Base-by-base conservation (phyloP, 1,140 invertebrate species). In the Pseudoatta argentina region DNA sequence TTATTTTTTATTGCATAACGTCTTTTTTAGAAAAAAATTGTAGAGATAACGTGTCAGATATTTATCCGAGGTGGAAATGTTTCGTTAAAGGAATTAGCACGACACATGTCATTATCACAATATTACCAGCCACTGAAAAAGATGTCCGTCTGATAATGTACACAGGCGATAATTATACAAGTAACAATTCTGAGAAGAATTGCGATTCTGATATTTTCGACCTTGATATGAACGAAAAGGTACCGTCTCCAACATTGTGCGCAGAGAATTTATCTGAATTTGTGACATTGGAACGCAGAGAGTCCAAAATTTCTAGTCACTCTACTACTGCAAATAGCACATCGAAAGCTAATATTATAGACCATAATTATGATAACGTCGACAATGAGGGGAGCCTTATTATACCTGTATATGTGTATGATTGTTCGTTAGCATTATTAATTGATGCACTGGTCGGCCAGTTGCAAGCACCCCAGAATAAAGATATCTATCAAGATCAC, bases 361-460 rank as follows among this genome's bases (percentile, higher is more conserved):
- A 90, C 48, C 64, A 57, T 83, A 89, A 91, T 76, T 72, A 30
- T 75, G 87, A 79, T 76, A 61, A 79, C 79, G 59, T 76, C n/a
- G 83, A 90, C 81, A 85, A 90, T 24, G 94, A 94, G 24, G 90
- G 91, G 0, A 91, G 91, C 24, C 87, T 95, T 27, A 93, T 95
- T 85, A 93, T 98, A 76, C 97, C 97, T 0, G 93, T 97, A 73
- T 97, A 97, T 89, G 95, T 97, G 2, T 97, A 97, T 91, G 97
- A 97, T 92, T 97, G 97, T 93, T 96, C 96, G 2, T 91, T 97
- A 7, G 94, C 96, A 18, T 93, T 95, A 63, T 91, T 97, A 34
- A 96, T 96, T 4, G 96, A 97, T 76, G 95, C 96, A 0, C 94
- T 97, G 5, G 94, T 97, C 14, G 95, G 97, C 83, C 94, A 95